These are phyloP conservation scores for Diploscapter pachys DNA, from an alignment of 1,140 invertebrate genomes.

Conservation along the genomic window DNA sequence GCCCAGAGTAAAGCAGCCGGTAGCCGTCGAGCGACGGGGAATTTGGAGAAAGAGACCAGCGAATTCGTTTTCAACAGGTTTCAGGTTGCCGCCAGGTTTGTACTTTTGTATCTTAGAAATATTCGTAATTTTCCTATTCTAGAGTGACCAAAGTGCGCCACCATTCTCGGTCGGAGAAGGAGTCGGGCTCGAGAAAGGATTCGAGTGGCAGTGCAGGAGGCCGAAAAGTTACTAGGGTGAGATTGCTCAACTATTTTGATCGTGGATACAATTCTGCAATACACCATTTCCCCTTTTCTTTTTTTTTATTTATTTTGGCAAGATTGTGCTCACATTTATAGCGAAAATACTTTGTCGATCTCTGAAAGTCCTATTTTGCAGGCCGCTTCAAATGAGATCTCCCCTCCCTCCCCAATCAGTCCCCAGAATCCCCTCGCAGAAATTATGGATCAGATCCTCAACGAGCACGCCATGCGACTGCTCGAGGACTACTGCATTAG, in stretches of 20 bases:
- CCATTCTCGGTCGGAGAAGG: slow-evolving; percentile 28
- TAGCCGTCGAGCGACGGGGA: slow-evolving; percentile 6
- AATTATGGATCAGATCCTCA: slow-evolving; percentile 35
- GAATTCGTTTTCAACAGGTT: slow-evolving; percentile 24
- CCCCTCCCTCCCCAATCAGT: slow-evolving; percentile 8
- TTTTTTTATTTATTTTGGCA: not conserved
- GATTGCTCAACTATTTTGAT: not conserved
- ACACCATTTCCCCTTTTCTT: not conserved
- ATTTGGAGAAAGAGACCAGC: not conserved
- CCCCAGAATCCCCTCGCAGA: slow-evolving; percentile 14
- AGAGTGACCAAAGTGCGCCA: slow-evolving; percentile 15
- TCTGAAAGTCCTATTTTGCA: not conserved
- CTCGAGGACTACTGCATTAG: slow-evolving; percentile 35
- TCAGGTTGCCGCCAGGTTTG: slow-evolving; percentile 13
- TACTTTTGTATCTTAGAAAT: not conserved
- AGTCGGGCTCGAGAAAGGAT: slow-evolving; percentile 18
- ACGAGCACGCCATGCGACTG: slow-evolving; percentile 48
- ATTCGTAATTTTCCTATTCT: slow-evolving; percentile 3
- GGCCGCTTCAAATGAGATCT: slow-evolving; percentile 9
- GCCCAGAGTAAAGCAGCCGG: slow-evolving; percentile 4
- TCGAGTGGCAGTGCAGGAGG: slow-evolving; percentile 17
- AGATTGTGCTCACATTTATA: not conserved
- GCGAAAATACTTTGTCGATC: not conserved
- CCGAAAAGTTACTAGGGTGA: slow-evolving; percentile 22
- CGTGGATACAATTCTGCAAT: not conserved